Base-by-base conservation (phyloP, 1,140 invertebrate species). In the Semibalanus balanoides region DNA sequence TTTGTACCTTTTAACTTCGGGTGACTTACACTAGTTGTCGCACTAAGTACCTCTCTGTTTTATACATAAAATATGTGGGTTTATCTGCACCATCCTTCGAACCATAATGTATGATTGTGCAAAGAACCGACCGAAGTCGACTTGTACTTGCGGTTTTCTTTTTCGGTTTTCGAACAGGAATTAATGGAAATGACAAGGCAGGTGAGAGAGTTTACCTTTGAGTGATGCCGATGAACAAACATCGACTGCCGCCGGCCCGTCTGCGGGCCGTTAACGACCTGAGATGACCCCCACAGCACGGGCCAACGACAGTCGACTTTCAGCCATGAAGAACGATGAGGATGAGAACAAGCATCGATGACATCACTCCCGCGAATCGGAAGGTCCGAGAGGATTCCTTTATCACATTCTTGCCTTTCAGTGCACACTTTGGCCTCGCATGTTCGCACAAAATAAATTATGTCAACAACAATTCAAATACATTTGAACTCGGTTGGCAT, bases 71-170 rank as follows among this genome's bases (percentile, higher is more conserved):
- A 64, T 64, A 64, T 25, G 51, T 64, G 11, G 51, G 51, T 64
- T 64, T 64, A 64, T 64, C 51, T 64, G 51, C 51, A 64, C 11
- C 51, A 64, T 64, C 51, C 51, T 64, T 64, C 51, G 51, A 64
- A 64, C 51, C 51, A 64, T 64, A 64, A 64, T 64, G 51, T 64
- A 64, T 64, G 51, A 64, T 64, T 64, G 51, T 64, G 51, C 51
- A 64, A 64, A 64, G 51, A 64, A 64, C 51, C 51, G 51, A 64
- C 51, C 14, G 22, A 64, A 64, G 51, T 64, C 51, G 51, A 64
- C 51, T 64, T 64, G 51, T 64, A 64, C 51, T 64, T 64, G 51
- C 51, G 51, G 51, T 64, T 64, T 64, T 64, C 51, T 64, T 64
- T 64, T 64, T 64, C 51, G 51, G 51, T 64, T 64, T 64, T 64